Percentiles rank a stretch among this genome's conserved stretches.
These are phyloP conservation scores for Vespertilio murinus DNA, from an alignment of 2,797 vertebrate genomes.

Conservation along the genomic window DNA sequence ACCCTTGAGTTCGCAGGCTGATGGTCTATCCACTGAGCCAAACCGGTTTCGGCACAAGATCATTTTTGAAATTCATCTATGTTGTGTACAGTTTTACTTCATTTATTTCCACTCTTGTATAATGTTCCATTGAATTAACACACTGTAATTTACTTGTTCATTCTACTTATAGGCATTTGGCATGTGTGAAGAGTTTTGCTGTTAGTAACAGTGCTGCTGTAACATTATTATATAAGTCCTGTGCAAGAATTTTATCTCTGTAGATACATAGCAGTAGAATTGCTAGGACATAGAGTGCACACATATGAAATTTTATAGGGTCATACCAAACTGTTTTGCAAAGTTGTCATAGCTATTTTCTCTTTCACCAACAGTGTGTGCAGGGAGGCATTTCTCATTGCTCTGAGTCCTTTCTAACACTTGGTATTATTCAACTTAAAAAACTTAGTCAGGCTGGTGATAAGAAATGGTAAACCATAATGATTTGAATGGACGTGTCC, in stretches of 20 bases:
- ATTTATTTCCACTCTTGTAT: background rate
- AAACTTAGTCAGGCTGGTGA: background rate
- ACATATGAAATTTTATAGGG: background rate
- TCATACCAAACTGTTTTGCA: background rate
- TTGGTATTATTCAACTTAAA: background rate
- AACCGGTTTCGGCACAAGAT: too few species aligned
- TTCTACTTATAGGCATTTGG: background rate
- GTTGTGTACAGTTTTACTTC: background rate
- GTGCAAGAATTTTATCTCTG: background rate
- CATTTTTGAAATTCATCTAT: background rate
- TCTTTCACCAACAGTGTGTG: background rate
- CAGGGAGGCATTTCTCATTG: background rate
- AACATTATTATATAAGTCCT: background rate
- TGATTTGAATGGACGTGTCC: background rate
- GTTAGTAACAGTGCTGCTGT: background rate
- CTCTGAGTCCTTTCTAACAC: background rate
- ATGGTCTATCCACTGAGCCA: too few species aligned
- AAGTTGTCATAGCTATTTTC: background rate
- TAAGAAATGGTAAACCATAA: background rate
- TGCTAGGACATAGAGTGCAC: background rate
- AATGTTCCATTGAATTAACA: background rate
- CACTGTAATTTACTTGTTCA: background rate
- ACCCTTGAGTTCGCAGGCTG: too few species aligned
- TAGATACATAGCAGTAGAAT: background rate
- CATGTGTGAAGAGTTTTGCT: constrained; percentile 14